Evolutionary conservation across 2,888 invertebrate genomes (phyloP), one percentile per base, ranked within the genome.

Genomic region (Platycheirus albimanus): DNA sequence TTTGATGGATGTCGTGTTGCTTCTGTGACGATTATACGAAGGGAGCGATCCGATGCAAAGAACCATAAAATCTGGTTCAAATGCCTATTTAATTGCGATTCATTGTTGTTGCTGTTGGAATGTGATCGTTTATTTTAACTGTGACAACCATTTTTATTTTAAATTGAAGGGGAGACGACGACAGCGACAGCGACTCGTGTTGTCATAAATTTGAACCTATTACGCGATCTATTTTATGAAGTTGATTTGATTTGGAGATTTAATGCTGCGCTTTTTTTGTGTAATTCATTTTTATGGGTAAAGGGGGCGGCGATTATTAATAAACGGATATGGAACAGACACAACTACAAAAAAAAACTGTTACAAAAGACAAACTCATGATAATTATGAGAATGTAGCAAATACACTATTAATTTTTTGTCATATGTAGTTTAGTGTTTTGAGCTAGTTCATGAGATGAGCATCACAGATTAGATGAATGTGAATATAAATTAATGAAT

Each of bases 281-380:
- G 5, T 11, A 1, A 4, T n/a, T 43, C 24, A 30, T 52, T 67
- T 64, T 54, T 52, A 45, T 45, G 19, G 45, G 43, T 4, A 36
- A 11, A 24, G 24, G 43, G 69, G 69, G 19, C 33, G 41, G 30
- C 49, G 33, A 58, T 49, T 13, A 51, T 49, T 75, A 51, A 47
- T 47, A 19, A 79, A 66, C 80, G 80, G 77, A 83, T 69, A 72
- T 83, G 77, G 43, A 70, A 67, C 49, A 72, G 72, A 72, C 77
- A 66, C 24, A 52, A 58, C 15, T n/a, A n/a, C n/a, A n/a, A 52
- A 28, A 64, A 38, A 76, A 66, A 64, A 76, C 77, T 56, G 77
- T 52, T 72, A 33, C 24, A 78, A 69, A 72, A 77, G 78, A 33
- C 52, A 63, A 81, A 58, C 72, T 33, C 15, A 45, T 43, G 24